Base-by-base conservation (phyloP, 1,140 invertebrate genomes). In the Tetramorium alpestre region DNA sequence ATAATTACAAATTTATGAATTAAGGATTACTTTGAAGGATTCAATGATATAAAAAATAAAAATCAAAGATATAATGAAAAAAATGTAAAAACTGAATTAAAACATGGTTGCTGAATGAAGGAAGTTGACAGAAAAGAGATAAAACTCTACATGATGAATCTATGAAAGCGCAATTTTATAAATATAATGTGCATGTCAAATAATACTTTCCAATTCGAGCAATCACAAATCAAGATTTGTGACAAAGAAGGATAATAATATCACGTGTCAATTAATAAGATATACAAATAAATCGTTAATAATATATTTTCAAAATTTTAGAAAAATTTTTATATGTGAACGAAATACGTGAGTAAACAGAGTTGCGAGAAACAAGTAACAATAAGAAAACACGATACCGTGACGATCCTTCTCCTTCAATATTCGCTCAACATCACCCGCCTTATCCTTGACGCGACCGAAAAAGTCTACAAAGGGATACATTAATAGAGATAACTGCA, bases 351-450 rank as follows among this genome's bases (percentile, higher is more conserved):
- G 16, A 65, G 41, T 22, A 44, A 67, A 41, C 11, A 44, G 3
- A 64, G 69, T 76, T 88, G 64, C 18, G 28, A 33, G 3, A 82
- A 80, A 78, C 49, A 91, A 88, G 85, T 47, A 88, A 89, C 62
- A 91, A 72, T 91, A 82, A 78, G 60, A 82, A 81, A 91, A 82
- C 88, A 96, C 93, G 89, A 95, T 96, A 97, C 98, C 98, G 95
- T 98, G 98, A 94, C 98, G 98, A 94, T 99, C 98, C 96, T 98
- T 98, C 92, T 99, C 98, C 95, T 98, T 98, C 67, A 99, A 96
- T 85, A 98, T 97, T 91, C 97, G 96, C 95, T 98, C 98, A 96
- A 99, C 97, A 95, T 99, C 98, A 84, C 97, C 98, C 0, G 98
- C 98, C 94, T 98, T 98, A 95, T 98, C 98, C 96, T 98, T 98